A percentile compares a stretch with the other conserved stretches of the same genome.
phyloP scores from a whole-genome alignment of 2,113 vertebrate species.

The Phalacrocorax aristotelis region DNA sequence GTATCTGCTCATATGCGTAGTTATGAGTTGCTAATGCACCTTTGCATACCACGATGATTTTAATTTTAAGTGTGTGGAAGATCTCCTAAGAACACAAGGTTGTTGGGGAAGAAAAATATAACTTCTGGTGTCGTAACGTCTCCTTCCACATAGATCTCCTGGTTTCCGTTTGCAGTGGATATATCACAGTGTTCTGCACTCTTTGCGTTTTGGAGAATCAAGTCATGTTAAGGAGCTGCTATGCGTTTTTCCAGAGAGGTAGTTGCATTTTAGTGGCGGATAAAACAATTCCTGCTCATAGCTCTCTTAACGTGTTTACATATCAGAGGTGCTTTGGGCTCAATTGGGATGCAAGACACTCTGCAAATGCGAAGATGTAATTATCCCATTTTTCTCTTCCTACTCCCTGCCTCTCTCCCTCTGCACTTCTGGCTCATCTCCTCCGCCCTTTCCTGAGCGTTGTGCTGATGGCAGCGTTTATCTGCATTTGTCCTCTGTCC shows the following conservation, averaged over 20 bases:
- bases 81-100: not conserved
- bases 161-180: not conserved
- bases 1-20: not conserved
- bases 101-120: not conserved
- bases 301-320: not conserved
- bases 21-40: not conserved
- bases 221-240: not conserved
- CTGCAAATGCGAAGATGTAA: conserved; percentile 30
- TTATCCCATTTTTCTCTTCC: conserved; percentile 58
- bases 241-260: not conserved
- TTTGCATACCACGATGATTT: fast-evolving
- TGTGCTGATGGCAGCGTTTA: conserved; percentile 71
- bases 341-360: not conserved
- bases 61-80: not conserved
- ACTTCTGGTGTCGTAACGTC: not conserved
- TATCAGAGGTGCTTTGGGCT: not conserved
- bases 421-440: conserved; percentile 4
- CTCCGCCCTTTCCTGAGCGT: not conserved
- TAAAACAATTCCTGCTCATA: not conserved
- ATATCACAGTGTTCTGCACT: fast-evolving
- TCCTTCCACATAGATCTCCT: fast-evolving
- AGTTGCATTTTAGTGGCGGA: not conserved
- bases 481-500: conserved; percentile 70
- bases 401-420: conserved; percentile 4
- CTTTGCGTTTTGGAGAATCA: fast-evolving